These are phyloP conservation scores for Anser brachyrhynchus DNA, from an alignment of 2,113 vertebrate genomes.

Conservation along the genomic window DNA sequence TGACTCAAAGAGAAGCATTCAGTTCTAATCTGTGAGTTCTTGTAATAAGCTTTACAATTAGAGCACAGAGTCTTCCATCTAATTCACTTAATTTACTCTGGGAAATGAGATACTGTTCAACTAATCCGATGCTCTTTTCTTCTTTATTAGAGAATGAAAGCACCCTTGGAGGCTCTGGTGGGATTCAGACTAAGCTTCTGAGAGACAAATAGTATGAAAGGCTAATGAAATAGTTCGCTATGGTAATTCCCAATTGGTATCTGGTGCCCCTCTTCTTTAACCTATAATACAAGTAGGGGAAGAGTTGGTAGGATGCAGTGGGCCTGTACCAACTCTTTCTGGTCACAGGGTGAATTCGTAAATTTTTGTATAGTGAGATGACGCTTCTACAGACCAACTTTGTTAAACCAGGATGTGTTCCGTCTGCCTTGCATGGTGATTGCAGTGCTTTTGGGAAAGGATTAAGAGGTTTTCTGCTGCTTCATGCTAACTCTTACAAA, in stretches of 20 bases:
- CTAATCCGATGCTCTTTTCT: conserved; percentile 55
- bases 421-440: background rate
- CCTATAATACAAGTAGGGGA: background rate
- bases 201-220: conserved; percentile 46
- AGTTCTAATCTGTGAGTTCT: conserved; percentile 43
- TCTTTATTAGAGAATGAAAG: conserved; percentile 59
- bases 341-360: background rate
- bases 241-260: background rate
- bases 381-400: background rate
- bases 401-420: background rate
- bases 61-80: conserved; percentile 50
- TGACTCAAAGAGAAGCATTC: conserved; percentile 37
- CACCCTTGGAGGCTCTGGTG: conserved; percentile 36
- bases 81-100: conserved; percentile 70
- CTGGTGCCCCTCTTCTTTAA: background rate
- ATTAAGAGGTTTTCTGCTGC: background rate
- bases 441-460: background rate
- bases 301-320: background rate
- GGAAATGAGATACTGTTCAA: conserved; percentile 67
- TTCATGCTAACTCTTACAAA: background rate
- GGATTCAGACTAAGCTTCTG: conserved; percentile 57
- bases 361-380: background rate
- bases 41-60: conserved; percentile 70
- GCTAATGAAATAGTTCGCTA: conserved; percentile 13
- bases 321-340: background rate